Evolutionary conservation across 2,888 invertebrate genomes (phyloP).

Genomic region (Eristalis arbustorum): DNA sequence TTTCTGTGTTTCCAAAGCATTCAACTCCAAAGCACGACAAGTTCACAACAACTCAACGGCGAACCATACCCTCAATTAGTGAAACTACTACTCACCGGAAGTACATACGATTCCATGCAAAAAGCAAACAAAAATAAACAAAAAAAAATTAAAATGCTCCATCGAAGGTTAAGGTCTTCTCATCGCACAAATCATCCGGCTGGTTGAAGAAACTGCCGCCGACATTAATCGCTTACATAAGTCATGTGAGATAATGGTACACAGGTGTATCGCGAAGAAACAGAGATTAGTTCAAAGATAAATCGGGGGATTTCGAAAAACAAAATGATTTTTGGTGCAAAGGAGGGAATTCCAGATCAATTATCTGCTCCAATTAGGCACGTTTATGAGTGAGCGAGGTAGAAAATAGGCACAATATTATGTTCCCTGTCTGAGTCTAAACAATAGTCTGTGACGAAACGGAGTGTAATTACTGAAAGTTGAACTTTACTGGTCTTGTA

Average conservation of each 20-base stretch:
- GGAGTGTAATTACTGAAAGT: constrained; percentile 6
- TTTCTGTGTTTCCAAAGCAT: background rate
- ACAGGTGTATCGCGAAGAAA: background rate
- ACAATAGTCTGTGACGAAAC: background rate
- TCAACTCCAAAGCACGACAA: background rate
- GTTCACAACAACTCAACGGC: background rate
- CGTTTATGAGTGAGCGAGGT: background rate
- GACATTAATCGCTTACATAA: background rate
- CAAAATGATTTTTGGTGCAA: background rate
- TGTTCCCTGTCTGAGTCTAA: background rate
- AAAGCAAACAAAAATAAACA: background rate
- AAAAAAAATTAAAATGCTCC: background rate
- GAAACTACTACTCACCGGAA: constrained; percentile 22
- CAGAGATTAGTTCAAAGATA: background rate
- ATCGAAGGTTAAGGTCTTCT: constrained; percentile 8
- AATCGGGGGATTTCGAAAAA: background rate
- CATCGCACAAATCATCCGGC: background rate
- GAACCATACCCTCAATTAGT: constrained; percentile 31
- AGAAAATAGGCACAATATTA: background rate
- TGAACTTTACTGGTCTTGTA: background rate
- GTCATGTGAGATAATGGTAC: background rate
- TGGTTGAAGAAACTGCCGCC: background rate
- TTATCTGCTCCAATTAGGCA: background rate
- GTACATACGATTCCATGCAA: constrained; percentile 18
- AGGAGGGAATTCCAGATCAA: background rate